These are phyloP conservation scores for Rhizoglyphus robini DNA, from an alignment of 1,140 invertebrate genomes.

Conservation along the genomic window DNA sequence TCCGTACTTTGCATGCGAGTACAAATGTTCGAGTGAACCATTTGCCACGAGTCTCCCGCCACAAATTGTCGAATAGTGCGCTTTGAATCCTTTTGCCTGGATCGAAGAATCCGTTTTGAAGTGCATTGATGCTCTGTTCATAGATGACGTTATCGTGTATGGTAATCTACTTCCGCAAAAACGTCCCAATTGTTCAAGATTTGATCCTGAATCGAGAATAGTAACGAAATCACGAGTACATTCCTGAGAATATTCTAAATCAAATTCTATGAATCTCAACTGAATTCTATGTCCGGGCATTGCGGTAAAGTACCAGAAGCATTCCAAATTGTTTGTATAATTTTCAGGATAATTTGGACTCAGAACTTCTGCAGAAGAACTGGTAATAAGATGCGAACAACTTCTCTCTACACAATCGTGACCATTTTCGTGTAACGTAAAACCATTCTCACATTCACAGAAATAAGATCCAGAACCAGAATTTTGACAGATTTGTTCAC, in stretches of 20 bases:
- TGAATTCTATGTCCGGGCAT: slow-evolving; percentile 91
- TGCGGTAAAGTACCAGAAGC: slow-evolving; percentile 90
- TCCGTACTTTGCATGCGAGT: slow-evolving; percentile 83
- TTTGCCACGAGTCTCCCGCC: slow-evolving; percentile 68
- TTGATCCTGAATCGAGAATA: slow-evolving; percentile 74
- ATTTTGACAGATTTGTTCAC: slow-evolving; percentile 91
- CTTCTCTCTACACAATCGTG: slow-evolving; percentile 89
- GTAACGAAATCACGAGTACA: slow-evolving; percentile 89
- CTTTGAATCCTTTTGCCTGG: slow-evolving; percentile 78
- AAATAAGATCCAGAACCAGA: slow-evolving; percentile 86
- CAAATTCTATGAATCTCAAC: slow-evolving; percentile 78
- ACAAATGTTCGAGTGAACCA: slow-evolving; percentile 61
- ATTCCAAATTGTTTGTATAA: slow-evolving; percentile 88
- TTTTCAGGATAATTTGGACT: slow-evolving; percentile 89
- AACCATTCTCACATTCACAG: slow-evolving; percentile 89
- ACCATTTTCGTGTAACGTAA: slow-evolving; percentile 80
- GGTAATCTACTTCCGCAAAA: slow-evolving; percentile 84
- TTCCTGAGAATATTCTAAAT: slow-evolving; percentile 89
- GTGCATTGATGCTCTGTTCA: slow-evolving; percentile 85
- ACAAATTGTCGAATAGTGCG: slow-evolving; percentile 73
- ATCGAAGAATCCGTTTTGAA: slow-evolving; percentile 90
- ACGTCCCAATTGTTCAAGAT: slow-evolving; percentile 62
- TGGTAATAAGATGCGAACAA: slow-evolving; percentile 40
- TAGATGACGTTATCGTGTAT: slow-evolving; percentile 69
- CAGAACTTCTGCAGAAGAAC: slow-evolving; percentile 51